Conservation (phyloP, 2,113 vertebrate species). For the Limanda limanda region DNA sequence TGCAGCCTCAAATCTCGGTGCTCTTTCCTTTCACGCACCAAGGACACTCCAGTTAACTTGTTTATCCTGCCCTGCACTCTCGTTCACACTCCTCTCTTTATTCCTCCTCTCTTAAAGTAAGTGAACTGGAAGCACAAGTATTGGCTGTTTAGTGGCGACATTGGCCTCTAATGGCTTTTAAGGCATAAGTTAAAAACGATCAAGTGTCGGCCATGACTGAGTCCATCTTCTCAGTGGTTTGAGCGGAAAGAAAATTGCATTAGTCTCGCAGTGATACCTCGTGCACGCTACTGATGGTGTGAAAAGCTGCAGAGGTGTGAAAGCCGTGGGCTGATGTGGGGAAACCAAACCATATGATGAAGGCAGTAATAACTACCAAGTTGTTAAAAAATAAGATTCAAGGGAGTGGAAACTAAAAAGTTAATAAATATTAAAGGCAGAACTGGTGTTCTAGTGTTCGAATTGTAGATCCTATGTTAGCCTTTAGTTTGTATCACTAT, state of each 20-base stretch:
- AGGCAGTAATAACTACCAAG: background rate
- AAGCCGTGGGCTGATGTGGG: slow-evolving; percentile 9
- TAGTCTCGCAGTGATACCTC: slow-evolving; percentile 15
- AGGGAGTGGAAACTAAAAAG: background rate
- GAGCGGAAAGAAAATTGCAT: background rate
- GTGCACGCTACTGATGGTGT: background rate
- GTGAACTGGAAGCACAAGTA: background rate
- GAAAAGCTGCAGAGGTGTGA: slow-evolving; percentile 32
- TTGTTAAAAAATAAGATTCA: background rate
- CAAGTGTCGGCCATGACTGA: background rate
- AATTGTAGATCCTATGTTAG: background rate
- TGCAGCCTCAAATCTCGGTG: slow-evolving; percentile 25
- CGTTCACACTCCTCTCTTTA: background rate
- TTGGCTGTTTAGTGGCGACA: background rate
- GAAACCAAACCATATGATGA: background rate
- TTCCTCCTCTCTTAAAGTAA: background rate
- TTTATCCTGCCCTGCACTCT: slow-evolving; percentile 23
- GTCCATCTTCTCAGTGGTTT: background rate
- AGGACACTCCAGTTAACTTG: background rate
- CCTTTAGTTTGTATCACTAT: background rate
- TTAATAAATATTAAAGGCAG: background rate
- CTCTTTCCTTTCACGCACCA: background rate
- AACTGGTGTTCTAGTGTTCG: background rate
- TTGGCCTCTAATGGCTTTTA: background rate
- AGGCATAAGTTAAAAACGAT: background rate